phyloP scores from a whole-genome alignment of 2,113 vertebrate species.

The Cephalopterus ornatus region DNA sequence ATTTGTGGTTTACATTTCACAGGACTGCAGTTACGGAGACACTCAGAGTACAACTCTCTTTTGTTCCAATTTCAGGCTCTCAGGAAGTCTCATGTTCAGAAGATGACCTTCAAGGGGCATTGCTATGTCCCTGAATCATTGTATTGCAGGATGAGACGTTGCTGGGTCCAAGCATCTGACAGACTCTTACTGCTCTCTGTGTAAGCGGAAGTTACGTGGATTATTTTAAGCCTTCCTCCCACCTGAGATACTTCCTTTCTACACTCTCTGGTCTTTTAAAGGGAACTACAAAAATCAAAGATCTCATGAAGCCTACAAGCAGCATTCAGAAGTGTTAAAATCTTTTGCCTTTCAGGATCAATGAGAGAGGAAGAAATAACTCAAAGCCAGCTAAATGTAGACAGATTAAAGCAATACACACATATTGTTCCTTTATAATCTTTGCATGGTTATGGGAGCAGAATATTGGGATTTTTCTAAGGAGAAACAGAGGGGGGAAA shows the following conservation, averaged over 20 bases:
- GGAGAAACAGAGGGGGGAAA: neutral
- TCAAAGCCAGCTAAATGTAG: neutral
- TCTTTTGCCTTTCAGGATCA: neutral
- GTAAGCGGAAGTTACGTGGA: neutral
- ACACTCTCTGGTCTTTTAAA: neutral
- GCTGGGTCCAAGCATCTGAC: neutral
- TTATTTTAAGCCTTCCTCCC: neutral
- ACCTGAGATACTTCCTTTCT: neutral
- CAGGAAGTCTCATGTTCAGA: neutral
- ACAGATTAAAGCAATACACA: neutral
- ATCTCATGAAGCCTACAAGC: neutral
- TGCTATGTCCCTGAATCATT: neutral
- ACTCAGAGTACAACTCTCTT: neutral
- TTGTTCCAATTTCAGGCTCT: neutral
- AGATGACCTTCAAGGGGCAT: neutral
- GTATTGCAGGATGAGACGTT: neutral
- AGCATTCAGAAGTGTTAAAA: neutral
- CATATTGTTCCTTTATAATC: neutral
- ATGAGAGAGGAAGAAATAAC: neutral
- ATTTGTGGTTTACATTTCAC: neutral
- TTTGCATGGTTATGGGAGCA: neutral
- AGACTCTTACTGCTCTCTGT: neutral
- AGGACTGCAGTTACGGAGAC: neutral
- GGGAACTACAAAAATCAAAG: neutral
- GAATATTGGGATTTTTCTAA: neutral